Evolutionary conservation across 1,140 invertebrate species (phyloP).

Genomic region (Danaus plexippus): DNA sequence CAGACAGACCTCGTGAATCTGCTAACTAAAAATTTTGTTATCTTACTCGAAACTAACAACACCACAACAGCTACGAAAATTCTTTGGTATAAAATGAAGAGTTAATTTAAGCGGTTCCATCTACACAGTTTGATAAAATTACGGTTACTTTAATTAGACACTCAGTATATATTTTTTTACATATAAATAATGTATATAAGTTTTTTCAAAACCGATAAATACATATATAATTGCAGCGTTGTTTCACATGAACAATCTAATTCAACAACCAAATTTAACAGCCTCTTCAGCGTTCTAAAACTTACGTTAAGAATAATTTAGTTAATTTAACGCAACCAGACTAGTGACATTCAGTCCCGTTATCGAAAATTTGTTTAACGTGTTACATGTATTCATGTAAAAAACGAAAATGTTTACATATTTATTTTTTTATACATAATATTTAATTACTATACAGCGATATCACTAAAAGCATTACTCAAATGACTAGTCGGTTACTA

Average conservation of each 20-base stretch:
- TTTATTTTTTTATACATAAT: slow-evolving; percentile 1
- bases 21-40: no score
- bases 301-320: slow-evolving; percentile 8
- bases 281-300: slow-evolving; percentile 10
- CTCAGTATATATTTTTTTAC: no score
- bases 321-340: slow-evolving; percentile 11
- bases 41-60: no score
- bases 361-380: neutral
- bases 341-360: slow-evolving; percentile 19
- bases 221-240: no score
- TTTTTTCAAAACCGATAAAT: no score
- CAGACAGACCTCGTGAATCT: no score
- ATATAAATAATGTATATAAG: no score
- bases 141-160: no score
- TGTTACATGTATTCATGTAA: slow-evolving; percentile 1
- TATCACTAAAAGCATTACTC: slow-evolving; percentile 11
- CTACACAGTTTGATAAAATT: no score
- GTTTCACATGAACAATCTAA: neutral
- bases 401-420: slow-evolving; percentile 1
- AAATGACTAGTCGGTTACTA: slow-evolving; percentile 7
- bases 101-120: no score
- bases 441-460: neutral
- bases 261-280: slow-evolving; percentile 22
- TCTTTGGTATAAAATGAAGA: no score
- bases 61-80: no score